Evolutionary conservation across 1,140 invertebrate genomes (phyloP).

Genomic region (Scaptomyza hsui): DNA sequence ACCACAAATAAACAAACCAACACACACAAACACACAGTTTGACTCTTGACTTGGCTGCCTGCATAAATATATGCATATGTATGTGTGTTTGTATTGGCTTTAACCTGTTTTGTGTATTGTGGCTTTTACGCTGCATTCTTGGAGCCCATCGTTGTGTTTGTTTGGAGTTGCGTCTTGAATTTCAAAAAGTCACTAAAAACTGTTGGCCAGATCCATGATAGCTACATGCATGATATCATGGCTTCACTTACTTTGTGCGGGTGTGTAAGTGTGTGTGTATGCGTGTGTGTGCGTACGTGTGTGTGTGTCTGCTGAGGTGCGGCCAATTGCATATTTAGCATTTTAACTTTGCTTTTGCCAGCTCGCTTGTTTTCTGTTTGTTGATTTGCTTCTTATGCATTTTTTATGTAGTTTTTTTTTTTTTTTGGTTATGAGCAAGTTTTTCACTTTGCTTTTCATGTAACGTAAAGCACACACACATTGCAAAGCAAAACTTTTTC

Average conservation of each 20-base stretch:
- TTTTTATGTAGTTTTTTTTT: conserved; percentile 24
- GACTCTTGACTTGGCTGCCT: conserved; percentile 66
- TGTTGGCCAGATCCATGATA: conserved; percentile 50
- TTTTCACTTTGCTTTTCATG: conserved; percentile 59
- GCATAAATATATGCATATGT: conserved; percentile 43
- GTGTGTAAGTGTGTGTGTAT: conserved; percentile 15
- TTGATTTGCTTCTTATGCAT: conserved; percentile 12
- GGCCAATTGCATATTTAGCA: conserved; percentile 39
- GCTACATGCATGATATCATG: conserved; percentile 37
- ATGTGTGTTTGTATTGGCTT: conserved; percentile 14
- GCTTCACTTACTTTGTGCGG: conserved; percentile 20
- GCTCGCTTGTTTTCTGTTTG: conserved; percentile 17
- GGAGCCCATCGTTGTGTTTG: conserved; percentile 35
- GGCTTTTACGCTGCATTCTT: conserved; percentile 68
- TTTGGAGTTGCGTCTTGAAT: conserved; percentile 50
- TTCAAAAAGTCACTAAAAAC: conserved; percentile 58
- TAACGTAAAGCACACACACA: conserved; percentile 40
- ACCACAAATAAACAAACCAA: conserved; percentile 36
- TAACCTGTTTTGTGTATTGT: conserved; percentile 65
- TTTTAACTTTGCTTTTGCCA: conserved; percentile 9
- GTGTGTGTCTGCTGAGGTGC: conserved; percentile 23
- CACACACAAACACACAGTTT: conserved; percentile 35
- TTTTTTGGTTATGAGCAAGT: conserved; percentile 39
- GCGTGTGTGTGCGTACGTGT: conserved; percentile 7
- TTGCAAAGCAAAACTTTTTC: conserved; percentile 66